These are phyloP conservation scores for Drosophila neocordata DNA, from an alignment of 1,140 invertebrate species.

Conservation along the genomic window DNA sequence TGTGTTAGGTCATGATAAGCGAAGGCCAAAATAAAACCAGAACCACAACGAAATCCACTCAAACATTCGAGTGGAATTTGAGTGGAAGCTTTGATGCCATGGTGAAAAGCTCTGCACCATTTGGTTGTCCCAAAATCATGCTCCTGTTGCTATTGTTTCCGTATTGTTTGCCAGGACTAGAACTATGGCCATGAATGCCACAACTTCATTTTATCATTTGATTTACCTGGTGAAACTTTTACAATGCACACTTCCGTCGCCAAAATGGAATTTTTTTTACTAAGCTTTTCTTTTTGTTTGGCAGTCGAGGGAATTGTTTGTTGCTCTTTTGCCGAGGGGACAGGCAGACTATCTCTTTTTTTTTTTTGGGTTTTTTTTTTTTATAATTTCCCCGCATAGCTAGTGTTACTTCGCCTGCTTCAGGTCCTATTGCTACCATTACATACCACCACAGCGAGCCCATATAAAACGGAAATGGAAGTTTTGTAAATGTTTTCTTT, in stretches of 20 bases:
- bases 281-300: conserved; percentile 26
- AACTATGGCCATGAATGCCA: conserved; percentile 36
- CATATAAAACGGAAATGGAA: conserved; percentile 79
- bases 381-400: conserved; percentile 69
- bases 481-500: conserved; percentile 81
- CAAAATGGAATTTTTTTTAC: conserved; percentile 43
- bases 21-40: conserved; percentile 21
- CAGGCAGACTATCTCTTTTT: conserved; percentile 1
- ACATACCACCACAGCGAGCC: conserved; percentile 33
- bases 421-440: conserved; percentile 21
- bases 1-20: conserved; percentile 26
- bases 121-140: conserved; percentile 51
- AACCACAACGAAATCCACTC: conserved; percentile 21
- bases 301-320: conserved; percentile 19
- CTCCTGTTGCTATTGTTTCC: conserved; percentile 58
- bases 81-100: conserved; percentile 34
- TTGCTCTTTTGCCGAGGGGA: conserved; percentile 32
- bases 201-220: conserved; percentile 76
- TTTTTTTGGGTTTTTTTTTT: conserved; percentile 53
- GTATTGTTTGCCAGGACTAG: conserved; percentile 9
- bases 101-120: conserved; percentile 55
- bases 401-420: conserved; percentile 17
- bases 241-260: conserved; percentile 71
- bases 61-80: conserved; percentile 35
- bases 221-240: conserved; percentile 72